Evolutionary conservation across 2,888 invertebrate genomes (phyloP), one percentile per base, ranked within the genome.

Genomic region (Fragum whitleyi): DNA sequence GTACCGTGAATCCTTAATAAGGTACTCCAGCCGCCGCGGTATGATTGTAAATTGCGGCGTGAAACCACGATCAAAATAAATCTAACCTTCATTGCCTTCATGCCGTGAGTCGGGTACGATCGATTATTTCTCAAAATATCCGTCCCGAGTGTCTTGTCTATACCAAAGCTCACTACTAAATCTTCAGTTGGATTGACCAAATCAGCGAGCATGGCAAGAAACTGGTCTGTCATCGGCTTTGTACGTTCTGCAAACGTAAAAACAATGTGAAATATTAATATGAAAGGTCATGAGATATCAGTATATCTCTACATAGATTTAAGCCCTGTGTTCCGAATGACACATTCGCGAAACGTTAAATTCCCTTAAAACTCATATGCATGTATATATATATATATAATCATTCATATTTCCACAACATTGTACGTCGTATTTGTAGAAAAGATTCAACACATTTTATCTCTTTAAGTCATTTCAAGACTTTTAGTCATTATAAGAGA

Each of bases 21-120:
- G n/a, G n/a, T n/a, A n/a, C n/a, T n/a, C n/a, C n/a, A n/a, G n/a
- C n/a, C n/a, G n/a, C n/a, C n/a, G n/a, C n/a, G n/a, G n/a, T n/a
- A n/a, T n/a, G n/a, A 19, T 0, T n/a, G n/a, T n/a, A n/a, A n/a
- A n/a, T n/a, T n/a, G n/a, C n/a, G n/a, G n/a, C n/a, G n/a, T n/a
- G n/a, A n/a, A n/a, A n/a, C n/a, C n/a, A n/a, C n/a, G n/a, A n/a
- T n/a, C n/a, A n/a, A n/a, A n/a, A n/a, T n/a, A n/a, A n/a, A n/a
- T n/a, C n/a, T n/a, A n/a, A 68, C 80, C 77, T 81, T 81, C 70
- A 81, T 73, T 6, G 80, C 55, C 23, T 59, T 39, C n/a, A 81
- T 39, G 16, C 77, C 80, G n/a, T 61, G 62, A 11, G 55, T 55
- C 21, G 70, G 42, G 39, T 81, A 81, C 2, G 32, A n/a, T 26